These are phyloP conservation scores for Odontophorus gujanensis DNA, from an alignment of 2,113 vertebrate genomes.

Conservation along the genomic window DNA sequence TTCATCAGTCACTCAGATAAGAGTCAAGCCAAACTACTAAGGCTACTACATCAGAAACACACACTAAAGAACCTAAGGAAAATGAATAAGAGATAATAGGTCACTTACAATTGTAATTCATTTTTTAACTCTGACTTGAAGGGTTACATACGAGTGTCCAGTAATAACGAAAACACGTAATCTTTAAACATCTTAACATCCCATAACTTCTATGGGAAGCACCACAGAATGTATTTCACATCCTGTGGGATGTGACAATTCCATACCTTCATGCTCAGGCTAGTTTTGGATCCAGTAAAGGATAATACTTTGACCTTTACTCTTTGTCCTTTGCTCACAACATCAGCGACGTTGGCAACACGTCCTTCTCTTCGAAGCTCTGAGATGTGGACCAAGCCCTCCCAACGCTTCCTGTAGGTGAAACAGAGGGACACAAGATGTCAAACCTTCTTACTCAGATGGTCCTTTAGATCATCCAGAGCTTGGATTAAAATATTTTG, in stretches of 20 bases:
- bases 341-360: conserved; percentile 96
- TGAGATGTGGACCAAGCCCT: conserved; percentile 97
- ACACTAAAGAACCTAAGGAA: background rate
- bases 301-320: conserved; percentile 98
- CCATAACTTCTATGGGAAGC: background rate
- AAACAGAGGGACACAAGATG: background rate
- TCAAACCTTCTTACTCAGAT: background rate
- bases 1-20: background rate
- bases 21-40: fast-evolving
- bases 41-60: background rate
- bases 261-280: conserved; percentile 97
- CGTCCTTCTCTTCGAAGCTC: conserved; percentile 94
- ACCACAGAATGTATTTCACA: background rate
- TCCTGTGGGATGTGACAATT: too few relatives aligned
- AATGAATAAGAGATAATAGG: fast-evolving
- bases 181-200: background rate
- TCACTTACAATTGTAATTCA: background rate
- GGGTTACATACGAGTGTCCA: background rate
- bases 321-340: conserved; percentile 97
- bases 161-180: fast-evolving
- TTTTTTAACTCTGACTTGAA: background rate
- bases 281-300: conserved; percentile 98
- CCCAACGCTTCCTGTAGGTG: conserved; percentile 91
- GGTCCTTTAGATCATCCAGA: background rate
- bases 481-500: background rate